Evolutionary conservation across 2,888 invertebrate genomes (phyloP).

Genomic region (Andrena hattorfiana): DNA sequence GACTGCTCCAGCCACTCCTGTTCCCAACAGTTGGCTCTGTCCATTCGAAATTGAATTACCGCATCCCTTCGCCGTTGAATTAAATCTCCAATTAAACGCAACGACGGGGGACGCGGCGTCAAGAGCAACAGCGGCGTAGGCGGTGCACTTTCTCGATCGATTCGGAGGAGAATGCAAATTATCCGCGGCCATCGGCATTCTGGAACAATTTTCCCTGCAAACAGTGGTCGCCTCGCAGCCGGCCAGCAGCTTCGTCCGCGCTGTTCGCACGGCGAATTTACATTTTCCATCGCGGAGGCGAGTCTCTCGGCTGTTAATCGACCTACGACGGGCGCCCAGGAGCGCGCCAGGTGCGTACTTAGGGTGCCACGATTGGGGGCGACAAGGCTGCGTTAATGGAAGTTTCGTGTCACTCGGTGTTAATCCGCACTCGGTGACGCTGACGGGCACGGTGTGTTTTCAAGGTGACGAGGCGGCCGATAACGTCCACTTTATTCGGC

Average conservation of each 20-base stretch:
- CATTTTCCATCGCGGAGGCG: slow-evolving; percentile 59
- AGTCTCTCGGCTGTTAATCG: slow-evolving; percentile 53
- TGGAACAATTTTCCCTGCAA: slow-evolving; percentile 44
- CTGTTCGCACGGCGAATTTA: slow-evolving; percentile 57
- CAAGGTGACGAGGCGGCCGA: slow-evolving; percentile 55
- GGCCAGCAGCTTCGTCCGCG: slow-evolving; percentile 19
- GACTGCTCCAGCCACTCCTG: neutral
- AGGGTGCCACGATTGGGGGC: slow-evolving; percentile 50
- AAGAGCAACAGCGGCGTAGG: neutral
- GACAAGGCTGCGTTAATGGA: slow-evolving; percentile 78
- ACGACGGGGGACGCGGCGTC: neutral
- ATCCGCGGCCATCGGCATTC: neutral
- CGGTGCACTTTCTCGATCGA: slow-evolving; percentile 21
- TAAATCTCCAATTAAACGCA: slow-evolving; percentile 22
- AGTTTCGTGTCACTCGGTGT: slow-evolving; percentile 76
- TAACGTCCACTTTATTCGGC: slow-evolving; percentile 32
- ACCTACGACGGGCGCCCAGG: slow-evolving; percentile 50
- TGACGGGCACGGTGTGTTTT: slow-evolving; percentile 53
- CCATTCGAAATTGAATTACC: slow-evolving; percentile 6
- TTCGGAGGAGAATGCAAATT: slow-evolving; percentile 22
- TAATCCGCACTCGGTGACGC: slow-evolving; percentile 65
- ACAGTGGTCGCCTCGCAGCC: slow-evolving; percentile 30
- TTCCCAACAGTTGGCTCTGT: neutral
- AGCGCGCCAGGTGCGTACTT: slow-evolving; percentile 71
- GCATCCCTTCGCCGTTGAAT: slow-evolving; percentile 6